Evolutionary conservation across 2,888 invertebrate genomes (phyloP), one percentile per base, ranked within the genome.

Genomic region (Entomobrya proxima): DNA sequence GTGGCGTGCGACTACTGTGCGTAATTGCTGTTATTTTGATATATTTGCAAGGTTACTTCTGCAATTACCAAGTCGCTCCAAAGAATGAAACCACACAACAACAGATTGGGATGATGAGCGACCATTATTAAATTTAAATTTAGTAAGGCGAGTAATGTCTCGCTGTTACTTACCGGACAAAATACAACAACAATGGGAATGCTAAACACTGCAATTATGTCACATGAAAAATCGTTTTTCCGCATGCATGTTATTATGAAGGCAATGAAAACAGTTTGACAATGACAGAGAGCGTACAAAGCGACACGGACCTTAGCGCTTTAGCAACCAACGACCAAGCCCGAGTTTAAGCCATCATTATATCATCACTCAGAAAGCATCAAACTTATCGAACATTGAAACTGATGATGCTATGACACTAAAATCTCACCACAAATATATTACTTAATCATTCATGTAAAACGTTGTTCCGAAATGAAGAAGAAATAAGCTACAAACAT

Each of bases 21-120:
- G 74, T 75, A 44, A 67, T 55, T 40, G 67, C 32, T 50, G 52
- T 27, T 69, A 79, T 69, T 69, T 50, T 64, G 50, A 67, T 75
- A 64, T 52, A 30, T 13, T 75, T 82, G 67, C 82, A 82, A 82
- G 82, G 82, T 82, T 82, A 82, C 75, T 4, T 47, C 74, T 24
- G n/a, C 52, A 75, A 75, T 75, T 52, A 52, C 74, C 58, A 47
- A 58, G 58, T 44, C 32, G 64, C 75, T 75, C 52, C 61, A 37
- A 75, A 37, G 76, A 75, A 67, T 44, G 21, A 61, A 74, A 74
- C 74, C 67, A 35, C 74, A 24, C 35, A 55, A 37, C 47, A 76
- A 47, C 2, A 9, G 67, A 40, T 40, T 21, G 21, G 6, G 40
- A 37, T 69, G 69, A 4, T 21, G 21, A 40, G 24, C 27, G 35